A percentile compares a stretch with the other conserved stretches of the same genome.
Conservation (phyloP, 2,113 vertebrate species). For the Globicephala melas region DNA sequence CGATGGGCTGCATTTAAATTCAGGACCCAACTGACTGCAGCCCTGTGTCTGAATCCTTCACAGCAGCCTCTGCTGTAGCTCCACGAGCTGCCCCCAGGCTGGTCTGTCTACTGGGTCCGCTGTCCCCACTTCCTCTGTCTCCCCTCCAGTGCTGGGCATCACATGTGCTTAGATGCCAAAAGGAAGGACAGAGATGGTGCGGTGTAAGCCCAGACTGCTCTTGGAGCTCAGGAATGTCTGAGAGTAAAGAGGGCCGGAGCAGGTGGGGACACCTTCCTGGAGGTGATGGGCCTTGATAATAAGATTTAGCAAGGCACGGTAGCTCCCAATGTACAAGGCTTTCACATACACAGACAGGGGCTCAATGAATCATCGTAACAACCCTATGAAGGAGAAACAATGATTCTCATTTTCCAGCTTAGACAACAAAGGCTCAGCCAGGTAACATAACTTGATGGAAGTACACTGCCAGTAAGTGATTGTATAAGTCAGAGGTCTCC, state of each 20-base stretch:
- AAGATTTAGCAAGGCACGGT: not conserved
- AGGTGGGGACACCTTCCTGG: not conserved
- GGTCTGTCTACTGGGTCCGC: not conserved
- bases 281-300: not conserved
- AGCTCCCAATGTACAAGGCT: not conserved
- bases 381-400: not conserved
- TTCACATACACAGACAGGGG: not conserved
- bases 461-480: not conserved
- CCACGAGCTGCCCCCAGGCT: not conserved
- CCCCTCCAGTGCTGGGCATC: not conserved
- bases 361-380: not conserved
- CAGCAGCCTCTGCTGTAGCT: not conserved
- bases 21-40: conserved; percentile 58
- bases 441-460: not conserved
- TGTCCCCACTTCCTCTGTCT: not conserved
- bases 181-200: not conserved
- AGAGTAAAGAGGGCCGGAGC: not conserved
- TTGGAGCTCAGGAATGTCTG: not conserved
- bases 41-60: not conserved
- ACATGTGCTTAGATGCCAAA: not conserved
- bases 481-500: not conserved
- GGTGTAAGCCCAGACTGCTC: not conserved
- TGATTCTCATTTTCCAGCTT: not conserved
- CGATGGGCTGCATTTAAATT: conserved; percentile 82
- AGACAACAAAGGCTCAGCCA: not conserved